Evolutionary conservation across 2,113 vertebrate species (phyloP), one percentile per base, ranked within the genome.

Genomic region (Pheucticus melanocephalus): DNA sequence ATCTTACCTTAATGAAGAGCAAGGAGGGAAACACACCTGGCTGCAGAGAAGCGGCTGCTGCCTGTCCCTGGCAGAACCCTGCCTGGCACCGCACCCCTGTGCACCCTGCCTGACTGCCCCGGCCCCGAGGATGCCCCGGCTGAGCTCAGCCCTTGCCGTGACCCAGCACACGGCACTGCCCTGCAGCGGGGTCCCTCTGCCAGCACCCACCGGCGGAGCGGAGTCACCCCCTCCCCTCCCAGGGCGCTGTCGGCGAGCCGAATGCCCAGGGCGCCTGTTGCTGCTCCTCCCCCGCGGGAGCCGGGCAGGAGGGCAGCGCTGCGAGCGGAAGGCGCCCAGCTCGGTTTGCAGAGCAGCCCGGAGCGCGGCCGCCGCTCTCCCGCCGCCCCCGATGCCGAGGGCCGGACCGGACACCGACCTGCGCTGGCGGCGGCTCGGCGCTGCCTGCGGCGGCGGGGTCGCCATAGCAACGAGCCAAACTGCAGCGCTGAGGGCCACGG

Each of bases 401-500:
- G 21, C 25, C 42, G 33, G 28, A 13, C 15, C 2, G 8, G 70
- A n/a, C 61, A 95, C 95, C 75, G 37, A 94, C 90, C 95, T 96
- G 95, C 0, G 21, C 51, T 30, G 3, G 69, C 1, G 59, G n/a
- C 2, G 30, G 27, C 64, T 12, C 60, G 77, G 53, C 2, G 75
- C 31, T 35, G 79, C 45, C 2, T 6, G 81, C 21, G n/a, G 19
- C 9, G 10, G 47, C 24, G 4, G 66, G 50, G 86, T 96, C 16
- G 73, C 73, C 93, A 90, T 92, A 79, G 97, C 92, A 90, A 97
- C 97, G 24, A 4, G n/a, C 39, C 94, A 87, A 88, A 90, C 90
- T 85, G 28, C 72, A 7, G 89, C 72, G 86, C 63, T 0, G 4
- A 47, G 71, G 35, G 70, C 80, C 16, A 12, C 0, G 88, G 90